Percentiles rank a stretch among this genome's conserved stretches.
phyloP scores from a whole-genome alignment of 2,797 vertebrate species.

The Oceanodroma leucorhoa region DNA sequence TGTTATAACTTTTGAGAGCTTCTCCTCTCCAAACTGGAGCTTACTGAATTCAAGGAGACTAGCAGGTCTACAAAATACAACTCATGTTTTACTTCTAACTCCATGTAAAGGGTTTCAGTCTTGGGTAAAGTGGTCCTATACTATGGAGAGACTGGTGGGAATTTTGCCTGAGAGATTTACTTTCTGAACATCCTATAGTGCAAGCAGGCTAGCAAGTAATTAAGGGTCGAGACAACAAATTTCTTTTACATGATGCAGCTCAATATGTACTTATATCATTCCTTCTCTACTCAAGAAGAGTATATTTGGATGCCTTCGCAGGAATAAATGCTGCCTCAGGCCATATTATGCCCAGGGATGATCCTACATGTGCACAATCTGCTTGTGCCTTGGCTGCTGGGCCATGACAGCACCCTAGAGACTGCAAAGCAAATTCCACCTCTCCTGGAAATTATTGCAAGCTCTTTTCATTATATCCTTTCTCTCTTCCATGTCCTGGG shows the following conservation, averaged over 20 bases:
- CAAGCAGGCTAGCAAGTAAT: not conserved
- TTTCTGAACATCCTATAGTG: not conserved
- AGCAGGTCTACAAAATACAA: not conserved
- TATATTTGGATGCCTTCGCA: not conserved
- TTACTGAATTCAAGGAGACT: not conserved
- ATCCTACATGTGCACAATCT: not conserved
- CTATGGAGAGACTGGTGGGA: not conserved
- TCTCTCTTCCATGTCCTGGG: not conserved
- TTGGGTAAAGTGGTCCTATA: not conserved
- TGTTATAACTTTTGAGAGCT: not conserved
- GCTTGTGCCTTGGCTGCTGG: not conserved
- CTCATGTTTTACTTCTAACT: not conserved
- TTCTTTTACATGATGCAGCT: not conserved
- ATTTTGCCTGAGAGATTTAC: not conserved
- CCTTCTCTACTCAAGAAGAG: not conserved
- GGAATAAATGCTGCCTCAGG: not conserved
- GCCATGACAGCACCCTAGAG: not conserved
- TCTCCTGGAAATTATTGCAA: not conserved
- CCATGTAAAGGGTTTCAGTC: not conserved
- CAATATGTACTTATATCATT: not conserved
- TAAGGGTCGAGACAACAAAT: not conserved
- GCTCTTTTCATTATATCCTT: not conserved
- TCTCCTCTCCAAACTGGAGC: not conserved
- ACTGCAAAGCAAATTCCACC: not conserved
- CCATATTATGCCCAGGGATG: not conserved